Conservation (phyloP, 1,140 invertebrate species). For the Leucophenga varia region DNA sequence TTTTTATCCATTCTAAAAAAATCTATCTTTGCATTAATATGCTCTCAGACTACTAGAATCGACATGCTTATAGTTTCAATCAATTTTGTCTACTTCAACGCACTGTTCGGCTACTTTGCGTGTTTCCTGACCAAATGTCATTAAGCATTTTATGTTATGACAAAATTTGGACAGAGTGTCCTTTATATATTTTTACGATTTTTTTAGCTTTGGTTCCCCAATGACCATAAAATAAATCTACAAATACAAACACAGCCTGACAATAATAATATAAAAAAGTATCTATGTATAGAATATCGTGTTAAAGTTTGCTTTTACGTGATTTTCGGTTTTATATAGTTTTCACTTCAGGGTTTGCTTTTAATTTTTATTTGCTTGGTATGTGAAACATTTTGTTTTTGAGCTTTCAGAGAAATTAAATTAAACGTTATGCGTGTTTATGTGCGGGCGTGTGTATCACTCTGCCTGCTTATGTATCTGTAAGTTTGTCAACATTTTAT, state of each 20-base stretch:
- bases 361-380: neutral
- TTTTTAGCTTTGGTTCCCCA: neutral
- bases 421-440: slow-evolving; percentile 52
- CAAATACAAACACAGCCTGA: neutral
- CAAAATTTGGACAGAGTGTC: slow-evolving; percentile 23
- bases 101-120: no score
- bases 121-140: slow-evolving; percentile 39
- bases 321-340: slow-evolving; percentile 14
- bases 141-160: slow-evolving; percentile 32
- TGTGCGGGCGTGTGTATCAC: slow-evolving; percentile 12
- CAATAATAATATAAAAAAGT: no score
- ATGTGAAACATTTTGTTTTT: slow-evolving; percentile 46
- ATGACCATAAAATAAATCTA: neutral
- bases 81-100: no score
- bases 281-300: no score
- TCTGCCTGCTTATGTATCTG: neutral
- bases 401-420: slow-evolving; percentile 55
- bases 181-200: slow-evolving; percentile 11
- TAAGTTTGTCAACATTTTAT: neutral
- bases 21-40: no score
- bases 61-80: no score
- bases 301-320: slow-evolving; percentile 1
- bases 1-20: no score
- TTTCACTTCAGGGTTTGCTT: slow-evolving; percentile 17
- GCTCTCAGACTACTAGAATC: no score